A percentile compares a stretch with the other conserved stretches of the same genome.
Conservation (phyloP, 2,888 invertebrate species). For the Caenorhabditis angaria region DNA sequence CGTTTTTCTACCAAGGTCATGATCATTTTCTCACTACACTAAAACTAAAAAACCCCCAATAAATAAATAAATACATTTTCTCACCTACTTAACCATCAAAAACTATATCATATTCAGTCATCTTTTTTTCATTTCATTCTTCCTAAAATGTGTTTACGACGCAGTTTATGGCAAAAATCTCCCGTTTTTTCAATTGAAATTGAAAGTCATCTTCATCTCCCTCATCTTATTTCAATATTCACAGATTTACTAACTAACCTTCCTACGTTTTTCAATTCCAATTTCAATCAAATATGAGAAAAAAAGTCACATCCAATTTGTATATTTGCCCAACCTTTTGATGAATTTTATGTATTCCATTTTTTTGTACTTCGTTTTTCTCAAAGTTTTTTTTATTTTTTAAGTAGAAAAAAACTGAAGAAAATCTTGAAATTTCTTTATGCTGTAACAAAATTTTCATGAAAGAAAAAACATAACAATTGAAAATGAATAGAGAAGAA, state of each 20-base stretch:
- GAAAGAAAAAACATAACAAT: too few relatives aligned
- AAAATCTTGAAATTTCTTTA: too few relatives aligned
- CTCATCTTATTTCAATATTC: constrained; percentile 22
- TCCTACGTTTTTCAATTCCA: not conserved
- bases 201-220: constrained; percentile 22
- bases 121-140: constrained; percentile 8
- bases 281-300: not conserved
- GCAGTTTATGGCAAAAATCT: constrained; percentile 6
- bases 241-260: constrained; percentile 15
- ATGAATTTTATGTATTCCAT: not conserved
- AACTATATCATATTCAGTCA: constrained; percentile 19
- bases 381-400: not conserved
- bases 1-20: not conserved
- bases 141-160: not conserved
- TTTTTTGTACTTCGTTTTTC: not conserved
- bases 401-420: too few relatives aligned
- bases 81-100: constrained; percentile 39
- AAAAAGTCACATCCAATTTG: not conserved
- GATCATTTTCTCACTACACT: not conserved
- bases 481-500: not conserved
- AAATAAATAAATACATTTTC: too few relatives aligned
- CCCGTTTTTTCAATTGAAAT: constrained; percentile 6
- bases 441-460: too few relatives aligned
- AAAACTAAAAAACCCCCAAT: too few relatives aligned
- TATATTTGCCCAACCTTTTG: not conserved